These are phyloP conservation scores for Drosophila pseudoananassae DNA, from an alignment of 1,140 invertebrate species.

Conservation along the genomic window DNA sequence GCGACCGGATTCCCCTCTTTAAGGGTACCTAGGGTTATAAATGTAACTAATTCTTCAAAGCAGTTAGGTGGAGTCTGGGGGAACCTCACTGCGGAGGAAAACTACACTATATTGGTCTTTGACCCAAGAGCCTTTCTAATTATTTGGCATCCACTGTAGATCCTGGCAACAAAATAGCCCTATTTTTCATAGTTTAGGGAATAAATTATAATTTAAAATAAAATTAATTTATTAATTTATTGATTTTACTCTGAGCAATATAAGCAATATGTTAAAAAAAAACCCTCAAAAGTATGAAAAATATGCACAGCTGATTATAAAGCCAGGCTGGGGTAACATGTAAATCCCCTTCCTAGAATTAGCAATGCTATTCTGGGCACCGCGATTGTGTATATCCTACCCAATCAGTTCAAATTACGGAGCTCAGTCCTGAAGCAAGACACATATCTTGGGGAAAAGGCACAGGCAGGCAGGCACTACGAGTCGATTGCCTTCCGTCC, in stretches of 20 bases:
- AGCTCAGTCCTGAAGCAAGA: slow-evolving; percentile 37
- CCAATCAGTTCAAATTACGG: slow-evolving; percentile 47
- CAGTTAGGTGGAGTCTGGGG: neutral
- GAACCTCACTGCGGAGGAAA: neutral
- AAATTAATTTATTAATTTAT: too few species aligned
- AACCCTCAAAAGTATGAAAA: too few species aligned
- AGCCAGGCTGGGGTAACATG: too few species aligned
- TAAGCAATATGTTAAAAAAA: too few species aligned
- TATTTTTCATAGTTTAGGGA: too few species aligned
- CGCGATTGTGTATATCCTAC: slow-evolving; percentile 20
- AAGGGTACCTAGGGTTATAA: slow-evolving; percentile 7
- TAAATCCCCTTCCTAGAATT: neutral
- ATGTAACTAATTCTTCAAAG: slow-evolving; percentile 33
- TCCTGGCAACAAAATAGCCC: too few species aligned
- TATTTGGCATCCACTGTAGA: neutral
- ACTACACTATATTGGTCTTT: slow-evolving; percentile 29
- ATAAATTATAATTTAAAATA: too few species aligned
- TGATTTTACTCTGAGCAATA: too few species aligned
- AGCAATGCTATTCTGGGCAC: slow-evolving; percentile 4
- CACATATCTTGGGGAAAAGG: slow-evolving; percentile 21
- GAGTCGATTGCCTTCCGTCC: slow-evolving; percentile 35
- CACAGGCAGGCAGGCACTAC: neutral
- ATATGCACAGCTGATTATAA: too few species aligned
- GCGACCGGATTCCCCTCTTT: slow-evolving; percentile 7
- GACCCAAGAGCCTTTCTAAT: slow-evolving; percentile 17